A percentile compares a stretch with the other conserved stretches of the same genome.
phyloP scores from a whole-genome alignment of 1,140 invertebrate species.

The Oryctes rhinoceros region DNA sequence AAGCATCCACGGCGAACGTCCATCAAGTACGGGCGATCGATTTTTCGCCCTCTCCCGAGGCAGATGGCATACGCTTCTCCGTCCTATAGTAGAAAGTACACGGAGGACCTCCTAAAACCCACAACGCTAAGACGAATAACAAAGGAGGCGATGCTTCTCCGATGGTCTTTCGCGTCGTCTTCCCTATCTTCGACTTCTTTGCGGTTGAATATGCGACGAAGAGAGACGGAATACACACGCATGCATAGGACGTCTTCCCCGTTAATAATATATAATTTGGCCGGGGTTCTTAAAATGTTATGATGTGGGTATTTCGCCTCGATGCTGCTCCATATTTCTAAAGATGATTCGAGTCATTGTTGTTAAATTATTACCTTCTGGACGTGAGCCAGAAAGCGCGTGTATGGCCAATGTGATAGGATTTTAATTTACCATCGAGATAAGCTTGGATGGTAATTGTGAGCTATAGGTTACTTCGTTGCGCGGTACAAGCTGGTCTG shows the following conservation, averaged over 20 bases:
- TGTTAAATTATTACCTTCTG: slow-evolving; percentile 42
- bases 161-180: neutral
- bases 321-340: slow-evolving; percentile 37
- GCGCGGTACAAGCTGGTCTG: neutral
- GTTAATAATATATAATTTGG: slow-evolving; percentile 39
- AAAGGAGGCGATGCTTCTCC: neutral
- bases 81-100: neutral
- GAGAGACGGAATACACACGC: neutral
- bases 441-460: neutral
- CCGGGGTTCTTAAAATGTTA: slow-evolving; percentile 37
- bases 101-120: slow-evolving; percentile 10
- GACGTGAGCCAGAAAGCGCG: slow-evolving; percentile 29
- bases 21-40: neutral
- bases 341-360: slow-evolving; percentile 39
- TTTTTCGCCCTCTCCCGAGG: slow-evolving; percentile 21
- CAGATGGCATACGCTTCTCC: slow-evolving; percentile 12
- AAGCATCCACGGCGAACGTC: slow-evolving; percentile 1
- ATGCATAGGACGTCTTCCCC: neutral
- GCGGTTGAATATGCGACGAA: neutral
- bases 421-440: slow-evolving; percentile 40
- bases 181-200: neutral
- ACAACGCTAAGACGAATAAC: neutral
- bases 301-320: slow-evolving; percentile 30
- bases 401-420: slow-evolving; percentile 30
- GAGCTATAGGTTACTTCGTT: neutral